phyloP scores from a whole-genome alignment of 2,113 vertebrate genomes.

The Psilopogon haemacephalus region DNA sequence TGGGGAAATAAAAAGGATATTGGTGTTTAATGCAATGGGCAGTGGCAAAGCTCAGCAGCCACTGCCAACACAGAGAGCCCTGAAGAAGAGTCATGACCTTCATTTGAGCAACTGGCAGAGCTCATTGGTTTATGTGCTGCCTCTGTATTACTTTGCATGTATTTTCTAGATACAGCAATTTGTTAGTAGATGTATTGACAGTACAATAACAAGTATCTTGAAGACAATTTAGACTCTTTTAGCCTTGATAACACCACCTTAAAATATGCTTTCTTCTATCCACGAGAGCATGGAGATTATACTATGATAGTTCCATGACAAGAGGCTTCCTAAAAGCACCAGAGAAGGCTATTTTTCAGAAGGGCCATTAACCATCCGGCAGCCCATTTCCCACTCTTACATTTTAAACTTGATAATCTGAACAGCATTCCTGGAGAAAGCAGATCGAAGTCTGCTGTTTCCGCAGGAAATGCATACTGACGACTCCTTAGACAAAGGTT shows the following conservation, averaged over 20 bases:
- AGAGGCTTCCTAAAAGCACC: slow-evolving; percentile 15
- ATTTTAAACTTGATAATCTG: background rate
- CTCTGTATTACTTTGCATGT: background rate
- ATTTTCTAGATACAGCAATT: background rate
- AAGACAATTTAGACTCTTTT: slow-evolving; percentile 15
- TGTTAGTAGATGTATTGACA: background rate
- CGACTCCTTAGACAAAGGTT: background rate
- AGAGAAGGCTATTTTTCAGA: slow-evolving; percentile 14
- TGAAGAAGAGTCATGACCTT: background rate
- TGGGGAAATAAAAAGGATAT: background rate
- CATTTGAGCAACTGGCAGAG: background rate
- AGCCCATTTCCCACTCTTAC: background rate
- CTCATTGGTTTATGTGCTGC: background rate
- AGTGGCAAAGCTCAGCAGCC: background rate
- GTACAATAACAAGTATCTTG: background rate
- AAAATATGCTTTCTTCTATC: slow-evolving; percentile 1
- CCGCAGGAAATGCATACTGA: background rate
- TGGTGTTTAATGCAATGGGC: background rate
- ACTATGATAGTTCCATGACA: background rate
- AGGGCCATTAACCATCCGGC: slow-evolving; percentile 41
- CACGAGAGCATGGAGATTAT: background rate
- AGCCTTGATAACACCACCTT: background rate
- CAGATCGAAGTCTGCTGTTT: background rate
- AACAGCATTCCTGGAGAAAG: background rate
- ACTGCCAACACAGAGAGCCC: background rate